Evolutionary conservation across 2,797 vertebrate genomes (phyloP).

Genomic region (Dendrocincla tyrannina): DNA sequence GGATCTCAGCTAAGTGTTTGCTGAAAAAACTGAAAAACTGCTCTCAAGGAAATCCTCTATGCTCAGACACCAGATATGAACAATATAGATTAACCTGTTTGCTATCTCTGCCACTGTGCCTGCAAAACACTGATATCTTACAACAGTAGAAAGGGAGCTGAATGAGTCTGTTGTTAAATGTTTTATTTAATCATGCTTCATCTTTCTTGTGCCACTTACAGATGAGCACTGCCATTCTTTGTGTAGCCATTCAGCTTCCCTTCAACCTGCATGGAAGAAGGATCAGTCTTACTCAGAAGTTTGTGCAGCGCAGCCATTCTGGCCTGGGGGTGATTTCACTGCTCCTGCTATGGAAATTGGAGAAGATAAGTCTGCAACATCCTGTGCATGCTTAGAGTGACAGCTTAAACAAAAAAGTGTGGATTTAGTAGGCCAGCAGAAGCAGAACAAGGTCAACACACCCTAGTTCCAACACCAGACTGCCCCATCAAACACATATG

Average conservation of each 20-base stretch:
- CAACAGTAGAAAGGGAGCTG: background rate
- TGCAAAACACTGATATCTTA: background rate
- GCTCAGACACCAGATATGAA: background rate
- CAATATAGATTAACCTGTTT: background rate
- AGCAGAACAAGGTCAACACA: background rate
- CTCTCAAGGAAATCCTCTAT: background rate
- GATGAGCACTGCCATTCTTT: background rate
- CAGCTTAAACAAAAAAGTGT: background rate
- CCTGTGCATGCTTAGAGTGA: background rate
- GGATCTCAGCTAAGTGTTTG: background rate
- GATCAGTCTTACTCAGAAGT: background rate
- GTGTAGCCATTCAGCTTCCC: background rate
- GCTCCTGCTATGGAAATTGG: background rate
- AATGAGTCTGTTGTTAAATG: background rate
- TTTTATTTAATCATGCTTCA: background rate
- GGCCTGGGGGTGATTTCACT: background rate
- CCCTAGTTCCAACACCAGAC: background rate
- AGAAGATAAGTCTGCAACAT: background rate
- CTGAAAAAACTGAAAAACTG: background rate
- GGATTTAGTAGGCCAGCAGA: background rate
- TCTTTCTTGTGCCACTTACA: background rate
- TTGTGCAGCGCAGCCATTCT: background rate
- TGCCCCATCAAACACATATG: background rate
- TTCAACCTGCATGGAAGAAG: background rate
- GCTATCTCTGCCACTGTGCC: background rate